These are phyloP conservation scores for Drosophila repletoides DNA, from an alignment of 1,140 invertebrate species.

Conservation along the genomic window DNA sequence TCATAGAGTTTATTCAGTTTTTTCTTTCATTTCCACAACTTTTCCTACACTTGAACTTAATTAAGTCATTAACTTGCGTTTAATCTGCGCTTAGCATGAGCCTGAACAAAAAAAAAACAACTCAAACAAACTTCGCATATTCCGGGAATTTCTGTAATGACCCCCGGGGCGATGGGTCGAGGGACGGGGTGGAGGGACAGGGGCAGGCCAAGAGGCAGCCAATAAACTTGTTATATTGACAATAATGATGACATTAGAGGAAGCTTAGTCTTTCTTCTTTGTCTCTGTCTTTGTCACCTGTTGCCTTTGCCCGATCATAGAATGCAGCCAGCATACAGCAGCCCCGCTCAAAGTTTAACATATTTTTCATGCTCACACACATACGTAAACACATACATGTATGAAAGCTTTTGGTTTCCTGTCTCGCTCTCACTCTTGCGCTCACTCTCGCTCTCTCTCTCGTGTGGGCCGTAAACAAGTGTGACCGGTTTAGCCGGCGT, in stretches of 20 bases:
- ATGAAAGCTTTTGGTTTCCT: constrained; percentile 1
- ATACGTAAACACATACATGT: neutral
- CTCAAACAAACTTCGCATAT: constrained; percentile 54
- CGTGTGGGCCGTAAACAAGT: constrained; percentile 64
- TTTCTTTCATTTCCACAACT: constrained; percentile 16
- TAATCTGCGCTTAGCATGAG: constrained; percentile 62
- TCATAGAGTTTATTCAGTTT: constrained; percentile 32
- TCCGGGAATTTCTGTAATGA: constrained; percentile 66
- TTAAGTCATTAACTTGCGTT: constrained; percentile 77
- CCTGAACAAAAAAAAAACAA: constrained; percentile 17
- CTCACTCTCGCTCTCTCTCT: constrained; percentile 4
- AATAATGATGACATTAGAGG: constrained; percentile 78
- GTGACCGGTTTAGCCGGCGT: constrained; percentile 77
- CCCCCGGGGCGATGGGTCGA: constrained; percentile 15
- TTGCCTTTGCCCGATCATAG: constrained; percentile 35
- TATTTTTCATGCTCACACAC: constrained; percentile 34
- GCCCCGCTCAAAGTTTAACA: constrained; percentile 47
- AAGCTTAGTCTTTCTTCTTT: constrained; percentile 70
- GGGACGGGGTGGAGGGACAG: neutral
- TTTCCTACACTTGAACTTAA: constrained; percentile 56
- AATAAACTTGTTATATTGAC: constrained; percentile 81
- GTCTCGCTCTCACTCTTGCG: constrained; percentile 8
- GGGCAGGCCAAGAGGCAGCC: constrained; percentile 32
- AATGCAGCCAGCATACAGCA: constrained; percentile 22
- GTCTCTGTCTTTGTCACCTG: constrained; percentile 73